Conservation (phyloP, 2,797 vertebrate species). For the Sebastiscus tertius region DNA sequence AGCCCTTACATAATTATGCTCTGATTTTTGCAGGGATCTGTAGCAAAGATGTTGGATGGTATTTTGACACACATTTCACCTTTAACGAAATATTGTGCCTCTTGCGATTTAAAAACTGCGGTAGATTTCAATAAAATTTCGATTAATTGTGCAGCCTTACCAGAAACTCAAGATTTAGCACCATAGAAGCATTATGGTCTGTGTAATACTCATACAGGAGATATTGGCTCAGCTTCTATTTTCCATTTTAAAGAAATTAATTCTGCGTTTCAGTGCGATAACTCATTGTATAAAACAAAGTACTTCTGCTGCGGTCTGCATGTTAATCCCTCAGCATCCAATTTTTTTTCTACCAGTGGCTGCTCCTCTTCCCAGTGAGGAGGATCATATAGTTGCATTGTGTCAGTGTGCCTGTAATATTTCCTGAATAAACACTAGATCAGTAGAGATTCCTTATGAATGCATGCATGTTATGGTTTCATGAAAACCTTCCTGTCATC, state of each 20-base stretch:
- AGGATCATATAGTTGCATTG: background rate
- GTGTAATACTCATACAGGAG: background rate
- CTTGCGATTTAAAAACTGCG: background rate
- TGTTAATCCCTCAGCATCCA: background rate
- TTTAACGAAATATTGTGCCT: background rate
- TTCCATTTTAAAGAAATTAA: background rate
- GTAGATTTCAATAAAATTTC: background rate
- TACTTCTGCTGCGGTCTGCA: background rate
- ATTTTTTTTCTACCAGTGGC: background rate
- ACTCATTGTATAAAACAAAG: background rate
- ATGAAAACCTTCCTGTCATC: background rate
- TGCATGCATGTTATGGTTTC: background rate
- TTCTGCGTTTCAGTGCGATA: background rate
- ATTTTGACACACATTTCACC: too few relatives aligned
- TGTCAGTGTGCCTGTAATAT: background rate
- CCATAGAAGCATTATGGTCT: background rate
- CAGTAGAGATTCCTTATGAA: background rate
- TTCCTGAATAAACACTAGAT: background rate
- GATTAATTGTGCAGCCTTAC: background rate
- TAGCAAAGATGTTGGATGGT: too few relatives aligned
- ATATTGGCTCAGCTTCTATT: background rate
- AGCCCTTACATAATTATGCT: too few relatives aligned
- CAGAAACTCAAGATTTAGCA: background rate
- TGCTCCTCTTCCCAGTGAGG: background rate
- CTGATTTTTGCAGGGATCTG: too few relatives aligned